Base-by-base conservation (phyloP, 2,113 vertebrate genomes). In the Polypterus senegalus region DNA sequence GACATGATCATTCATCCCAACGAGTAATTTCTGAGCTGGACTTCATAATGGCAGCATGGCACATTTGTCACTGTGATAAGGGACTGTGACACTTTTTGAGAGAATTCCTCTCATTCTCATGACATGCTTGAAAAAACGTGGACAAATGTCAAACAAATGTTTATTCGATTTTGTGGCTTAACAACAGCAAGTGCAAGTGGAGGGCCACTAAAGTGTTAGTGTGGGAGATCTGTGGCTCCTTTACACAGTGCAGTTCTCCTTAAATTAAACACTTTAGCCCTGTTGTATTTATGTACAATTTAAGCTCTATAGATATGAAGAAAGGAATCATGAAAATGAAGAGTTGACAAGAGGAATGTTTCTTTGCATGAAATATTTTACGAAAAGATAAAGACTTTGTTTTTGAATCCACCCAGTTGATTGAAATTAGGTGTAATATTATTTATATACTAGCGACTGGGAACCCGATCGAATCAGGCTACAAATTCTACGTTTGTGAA, bases 1-100 rank as follows among this genome's bases (percentile, higher is more conserved):
- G 71, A 76, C 70, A 70, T 63, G 73, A 73, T 77, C 73, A 27
- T 76, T 82, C 76, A 78, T 83, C 70, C 73, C 65, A 71, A 70
- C 27, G 63, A 80, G 60, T 75, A 74, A 73, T 78, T 81, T 75
- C 71, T 69, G 64, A 78, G 67, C 63, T 70, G 77, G 79, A 69
- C 67, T 70, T 69, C 71, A 68, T 70, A 77, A 76, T 76, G 74
- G 71, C 67, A 63, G 65, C 67, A 64, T 70, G 78, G 67, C 69
- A 71, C 71, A 70, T 69, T 67, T 71, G 68, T 74, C 62, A 63
- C 70, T 49, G 51, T 5, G 60, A 66, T 76, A 75, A 77, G 71
- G 67, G 71, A 73, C 65, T 71, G 54, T 63, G 66, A 67, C 63
- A 71, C 69, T 66, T 62, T 62, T 58, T 62, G 54, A 61, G 0